Evolutionary conservation across 2,113 vertebrate genomes (phyloP).

Genomic region (Saguinus midas): DNA sequence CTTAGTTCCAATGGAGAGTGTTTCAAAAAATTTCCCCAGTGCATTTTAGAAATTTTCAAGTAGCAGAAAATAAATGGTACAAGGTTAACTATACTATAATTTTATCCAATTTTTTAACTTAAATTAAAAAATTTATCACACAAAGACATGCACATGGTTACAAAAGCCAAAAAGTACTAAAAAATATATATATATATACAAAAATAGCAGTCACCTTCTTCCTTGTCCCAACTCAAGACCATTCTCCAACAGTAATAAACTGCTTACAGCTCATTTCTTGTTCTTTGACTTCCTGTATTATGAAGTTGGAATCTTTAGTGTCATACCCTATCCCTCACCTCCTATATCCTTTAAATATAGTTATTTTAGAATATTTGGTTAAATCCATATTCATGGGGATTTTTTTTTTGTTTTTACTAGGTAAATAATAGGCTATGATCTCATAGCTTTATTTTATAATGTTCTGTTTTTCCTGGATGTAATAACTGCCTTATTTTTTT

Average conservation of each 20-base stretch:
- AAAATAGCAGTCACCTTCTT: background rate
- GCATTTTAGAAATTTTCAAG: conserved; percentile 37
- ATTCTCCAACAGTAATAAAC: background rate
- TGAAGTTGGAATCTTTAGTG: background rate
- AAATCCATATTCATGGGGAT: background rate
- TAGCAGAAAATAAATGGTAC: background rate
- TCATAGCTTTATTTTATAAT: background rate
- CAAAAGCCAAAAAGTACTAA: background rate
- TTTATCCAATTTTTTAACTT: background rate
- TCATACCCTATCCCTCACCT: background rate
- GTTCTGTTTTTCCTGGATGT: conserved; percentile 6
- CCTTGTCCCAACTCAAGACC: background rate
- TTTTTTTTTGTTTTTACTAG: background rate
- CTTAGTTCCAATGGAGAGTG: background rate
- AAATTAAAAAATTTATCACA: background rate
- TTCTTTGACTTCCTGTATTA: background rate
- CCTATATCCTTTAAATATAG: background rate
- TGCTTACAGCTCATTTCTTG: background rate
- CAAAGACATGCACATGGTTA: background rate
- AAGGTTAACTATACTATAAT: background rate
- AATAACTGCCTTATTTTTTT: background rate
- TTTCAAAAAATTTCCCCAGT: background rate
- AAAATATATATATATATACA: background rate
- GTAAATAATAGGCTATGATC: background rate
- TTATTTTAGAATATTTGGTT: conserved; percentile 16